These are phyloP conservation scores for Bungarus multicinctus DNA, from an alignment of 2,113 vertebrate genomes.

Conservation along the genomic window DNA sequence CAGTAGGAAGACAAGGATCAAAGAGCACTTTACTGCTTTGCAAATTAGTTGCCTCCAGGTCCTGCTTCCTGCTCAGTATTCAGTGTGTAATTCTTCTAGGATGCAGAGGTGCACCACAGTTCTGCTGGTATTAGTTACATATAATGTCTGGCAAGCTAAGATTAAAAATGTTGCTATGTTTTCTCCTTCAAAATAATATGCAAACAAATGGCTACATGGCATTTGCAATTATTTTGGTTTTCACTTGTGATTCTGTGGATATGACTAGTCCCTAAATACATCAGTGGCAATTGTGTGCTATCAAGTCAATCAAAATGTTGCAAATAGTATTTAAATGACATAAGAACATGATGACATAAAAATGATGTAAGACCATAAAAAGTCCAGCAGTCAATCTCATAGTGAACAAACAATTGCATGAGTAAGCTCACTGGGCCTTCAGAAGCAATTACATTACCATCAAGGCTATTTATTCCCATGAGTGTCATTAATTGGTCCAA, in stretches of 20 bases:
- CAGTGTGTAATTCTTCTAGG: not conserved
- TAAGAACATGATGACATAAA: not conserved
- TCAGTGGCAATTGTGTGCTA: not conserved
- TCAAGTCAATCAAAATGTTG: not conserved
- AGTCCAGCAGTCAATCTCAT: not conserved
- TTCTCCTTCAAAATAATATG: not conserved
- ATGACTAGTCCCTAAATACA: not conserved
- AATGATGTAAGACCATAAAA: not conserved
- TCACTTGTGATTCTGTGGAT: not conserved
- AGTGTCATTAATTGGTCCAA: not conserved
- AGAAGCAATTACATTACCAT: too few species aligned
- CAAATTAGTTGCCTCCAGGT: not conserved
- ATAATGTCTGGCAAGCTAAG: not conserved
- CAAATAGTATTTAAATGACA: not conserved
- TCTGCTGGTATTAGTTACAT: not conserved
- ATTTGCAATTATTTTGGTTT: not conserved
- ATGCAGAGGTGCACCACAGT: not conserved
- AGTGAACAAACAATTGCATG: not conserved
- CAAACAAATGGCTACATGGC: not conserved
- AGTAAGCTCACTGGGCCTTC: not conserved
- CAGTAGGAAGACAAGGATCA: not conserved
- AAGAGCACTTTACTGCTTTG: not conserved
- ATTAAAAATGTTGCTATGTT: not conserved
- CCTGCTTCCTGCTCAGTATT: not conserved
- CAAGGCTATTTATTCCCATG: not conserved